A percentile compares a stretch with the other conserved stretches of the same genome.
phyloP scores from a whole-genome alignment of 2,113 vertebrate species.

The Ciconia maguari region DNA sequence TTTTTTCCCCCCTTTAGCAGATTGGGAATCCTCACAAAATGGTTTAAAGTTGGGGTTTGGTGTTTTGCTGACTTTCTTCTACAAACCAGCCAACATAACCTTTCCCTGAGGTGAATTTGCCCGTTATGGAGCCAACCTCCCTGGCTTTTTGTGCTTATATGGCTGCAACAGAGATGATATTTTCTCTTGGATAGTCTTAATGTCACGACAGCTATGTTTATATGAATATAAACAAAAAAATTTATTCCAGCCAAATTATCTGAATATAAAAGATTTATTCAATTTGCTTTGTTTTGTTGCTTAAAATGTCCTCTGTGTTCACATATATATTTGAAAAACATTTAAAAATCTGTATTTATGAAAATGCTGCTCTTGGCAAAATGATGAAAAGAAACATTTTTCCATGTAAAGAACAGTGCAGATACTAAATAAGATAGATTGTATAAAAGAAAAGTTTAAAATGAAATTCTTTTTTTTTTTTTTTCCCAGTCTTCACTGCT shows the following conservation, averaged over 20 bases:
- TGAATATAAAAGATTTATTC: background rate
- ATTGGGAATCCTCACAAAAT: background rate
- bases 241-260: background rate
- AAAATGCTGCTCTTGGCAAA: background rate
- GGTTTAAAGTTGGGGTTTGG: background rate
- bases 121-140: background rate
- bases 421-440: background rate
- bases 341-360: background rate
- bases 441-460: background rate
- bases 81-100: background rate
- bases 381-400: background rate
- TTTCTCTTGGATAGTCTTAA: background rate
- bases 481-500: background rate
- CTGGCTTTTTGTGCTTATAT: slow-evolving; percentile 13
- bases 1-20: background rate
- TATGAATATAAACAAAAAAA: background rate
- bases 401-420: background rate
- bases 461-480: background rate
- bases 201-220: background rate
- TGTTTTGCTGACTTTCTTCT: background rate
- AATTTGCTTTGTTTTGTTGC: background rate
- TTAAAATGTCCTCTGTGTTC: background rate
- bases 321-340: background rate
- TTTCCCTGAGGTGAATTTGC: background rate
- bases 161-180: background rate